phyloP scores from a whole-genome alignment of 2,888 invertebrate species.

The Sericinus montela region DNA sequence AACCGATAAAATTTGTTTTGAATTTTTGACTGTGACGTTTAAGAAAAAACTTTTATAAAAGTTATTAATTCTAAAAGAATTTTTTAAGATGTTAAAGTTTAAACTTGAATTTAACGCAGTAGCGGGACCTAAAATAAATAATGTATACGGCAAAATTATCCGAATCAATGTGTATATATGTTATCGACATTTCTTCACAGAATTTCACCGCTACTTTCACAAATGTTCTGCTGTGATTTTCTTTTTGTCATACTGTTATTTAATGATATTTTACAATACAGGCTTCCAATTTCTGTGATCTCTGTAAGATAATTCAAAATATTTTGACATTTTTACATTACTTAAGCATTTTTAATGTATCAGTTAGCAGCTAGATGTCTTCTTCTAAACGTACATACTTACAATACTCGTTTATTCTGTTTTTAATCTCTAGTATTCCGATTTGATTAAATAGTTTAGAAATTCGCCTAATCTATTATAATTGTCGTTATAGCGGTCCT shows the following conservation, averaged over 20 bases:
- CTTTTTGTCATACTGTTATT: conserved; percentile 27
- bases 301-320: conserved; percentile 31
- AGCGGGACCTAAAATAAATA: not conserved
- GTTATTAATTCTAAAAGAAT: no score
- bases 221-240: conserved; percentile 46
- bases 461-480: not conserved
- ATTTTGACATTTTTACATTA: conserved; percentile 19
- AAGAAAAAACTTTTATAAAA: no score
- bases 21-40: no score
- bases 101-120: not conserved
- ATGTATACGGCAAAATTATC: conserved; percentile 74
- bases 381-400: not conserved
- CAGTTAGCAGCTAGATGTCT: not conserved
- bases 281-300: conserved; percentile 67
- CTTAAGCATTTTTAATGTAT: conserved; percentile 16
- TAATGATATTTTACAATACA: conserved; percentile 39
- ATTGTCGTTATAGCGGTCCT: conserved; percentile 1
- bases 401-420: conserved; percentile 7
- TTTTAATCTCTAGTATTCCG: conserved; percentile 3
- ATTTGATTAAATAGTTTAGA: not conserved
- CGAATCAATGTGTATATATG: conserved; percentile 5
- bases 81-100: no score
- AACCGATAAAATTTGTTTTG: no score
- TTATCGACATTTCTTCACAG: not conserved
- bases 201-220: conserved; percentile 27